Evolutionary conservation across 2,113 vertebrate genomes (phyloP), one percentile per base, ranked within the genome.

Genomic region (Nothocercus nigrocapillus): DNA sequence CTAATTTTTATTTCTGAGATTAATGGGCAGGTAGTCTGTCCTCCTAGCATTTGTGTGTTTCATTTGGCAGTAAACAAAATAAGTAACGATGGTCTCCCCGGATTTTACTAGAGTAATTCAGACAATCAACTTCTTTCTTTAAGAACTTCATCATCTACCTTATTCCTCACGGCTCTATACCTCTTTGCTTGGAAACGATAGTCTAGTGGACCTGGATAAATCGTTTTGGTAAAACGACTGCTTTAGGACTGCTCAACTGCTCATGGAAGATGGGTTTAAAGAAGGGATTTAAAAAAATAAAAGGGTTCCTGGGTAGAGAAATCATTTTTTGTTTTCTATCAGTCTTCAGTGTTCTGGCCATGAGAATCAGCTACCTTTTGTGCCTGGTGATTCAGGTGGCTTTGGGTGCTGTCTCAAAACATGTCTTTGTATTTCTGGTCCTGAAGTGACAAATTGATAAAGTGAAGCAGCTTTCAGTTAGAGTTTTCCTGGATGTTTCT

Each of bases 401-500:
- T 78, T 70, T 15, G 40, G 28, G 11, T 53, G 11, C 15, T 62
- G 7, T 36, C 13, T 70, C 20, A 20, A 66, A 79, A 62, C 44
- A 28, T 0, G 0, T 27, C 4, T 56, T 64, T 1, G 54, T 32
- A 7, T n/a, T 78, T 18, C 14, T 70, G 34, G 54, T 56, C 54
- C 54, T 58, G 54, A 58, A 58, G 30, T 58, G 36, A 36, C 19
- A 47, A 67, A 49, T 10, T 7, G 32, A 58, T 42, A 42, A 47
- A 14, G 24, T 15, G 18, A 79, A 38, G 17, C 1, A 0, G 8
- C 11, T 8, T 59, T 64, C 5, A 27, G 0, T 54, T 68, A 69
- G 15, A 3, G 40, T 66, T 18, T n/a, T 85, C 28, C 10, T 28
- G 12, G 5, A 3, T 54, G 8, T 38, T 72, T 7, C 16, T 68